These are phyloP conservation scores for Strix aluco DNA, from an alignment of 2,113 vertebrate species.

Conservation along the genomic window DNA sequence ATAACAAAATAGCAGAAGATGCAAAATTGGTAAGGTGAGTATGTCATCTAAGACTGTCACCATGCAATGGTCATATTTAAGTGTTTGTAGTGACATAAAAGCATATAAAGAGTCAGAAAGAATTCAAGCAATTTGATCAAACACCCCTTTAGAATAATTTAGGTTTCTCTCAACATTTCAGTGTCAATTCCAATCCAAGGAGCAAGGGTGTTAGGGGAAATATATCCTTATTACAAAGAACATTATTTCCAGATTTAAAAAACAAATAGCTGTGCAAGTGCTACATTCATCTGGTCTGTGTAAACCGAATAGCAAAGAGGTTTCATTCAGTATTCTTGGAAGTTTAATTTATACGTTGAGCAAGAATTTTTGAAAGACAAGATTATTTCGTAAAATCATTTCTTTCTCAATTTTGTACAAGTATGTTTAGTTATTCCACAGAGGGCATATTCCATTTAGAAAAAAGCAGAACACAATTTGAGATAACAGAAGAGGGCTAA, in stretches of 20 bases:
- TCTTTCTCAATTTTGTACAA: background rate
- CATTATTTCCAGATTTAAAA: background rate
- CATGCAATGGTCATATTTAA: background rate
- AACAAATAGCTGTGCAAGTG: background rate
- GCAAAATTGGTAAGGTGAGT: background rate
- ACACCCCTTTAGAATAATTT: background rate
- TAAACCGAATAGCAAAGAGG: background rate
- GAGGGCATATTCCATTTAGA: background rate
- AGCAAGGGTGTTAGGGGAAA: background rate
- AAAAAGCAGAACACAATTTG: background rate
- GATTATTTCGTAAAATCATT: slow-evolving; percentile 21
- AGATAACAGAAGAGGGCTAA: background rate
- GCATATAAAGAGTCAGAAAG: background rate
- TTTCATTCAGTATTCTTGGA: background rate
- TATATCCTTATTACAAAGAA: background rate
- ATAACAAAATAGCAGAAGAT: background rate
- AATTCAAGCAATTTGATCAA: background rate
- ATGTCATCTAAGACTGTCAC: background rate
- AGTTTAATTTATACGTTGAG: background rate
- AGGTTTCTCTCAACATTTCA: background rate
- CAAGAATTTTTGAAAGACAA: slow-evolving; percentile 7
- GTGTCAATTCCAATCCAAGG: background rate
- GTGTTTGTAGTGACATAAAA: background rate
- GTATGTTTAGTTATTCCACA: background rate
- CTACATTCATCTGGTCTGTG: background rate